Evolutionary conservation across 1,140 invertebrate genomes (phyloP).

Genomic region (Drosophila albomicans): DNA sequence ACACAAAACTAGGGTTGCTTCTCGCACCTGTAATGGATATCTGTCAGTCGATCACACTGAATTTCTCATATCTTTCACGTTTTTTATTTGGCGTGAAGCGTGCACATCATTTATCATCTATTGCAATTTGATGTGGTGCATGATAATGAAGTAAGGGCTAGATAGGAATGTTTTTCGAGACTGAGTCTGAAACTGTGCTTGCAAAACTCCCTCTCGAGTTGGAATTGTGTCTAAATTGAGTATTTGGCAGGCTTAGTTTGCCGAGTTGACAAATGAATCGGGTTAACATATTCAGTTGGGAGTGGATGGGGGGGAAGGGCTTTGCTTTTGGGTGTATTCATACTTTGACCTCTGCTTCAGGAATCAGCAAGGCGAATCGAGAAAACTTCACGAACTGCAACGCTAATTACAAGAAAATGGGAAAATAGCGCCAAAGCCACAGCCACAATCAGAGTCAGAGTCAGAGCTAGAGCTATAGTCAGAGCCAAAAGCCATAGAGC

Average conservation of each 20-base stretch:
- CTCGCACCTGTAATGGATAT: slow-evolving; percentile 6
- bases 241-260: slow-evolving; percentile 3
- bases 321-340: background rate
- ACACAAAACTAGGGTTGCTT: background rate
- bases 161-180: background rate
- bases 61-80: background rate
- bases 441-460: slow-evolving; percentile 21
- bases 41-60: background rate
- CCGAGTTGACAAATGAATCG: slow-evolving; percentile 36
- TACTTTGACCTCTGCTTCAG: slow-evolving; percentile 17
- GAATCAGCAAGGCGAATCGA: slow-evolving; percentile 63
- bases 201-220: background rate
- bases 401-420: slow-evolving; percentile 73
- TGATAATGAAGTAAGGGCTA: slow-evolving; percentile 38
- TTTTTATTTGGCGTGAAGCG: slow-evolving; percentile 8
- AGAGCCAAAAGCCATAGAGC: slow-evolving; percentile 28
- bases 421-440: slow-evolving; percentile 26
- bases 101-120: slow-evolving; percentile 76
- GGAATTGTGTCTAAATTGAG: slow-evolving; percentile 4
- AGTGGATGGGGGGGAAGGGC: background rate
- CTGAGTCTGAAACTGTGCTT: background rate
- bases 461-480: background rate
- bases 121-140: slow-evolving; percentile 69
- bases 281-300: background rate
- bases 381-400: slow-evolving; percentile 76